These are phyloP conservation scores for Lemur catta DNA, from an alignment of 2,797 vertebrate genomes.

Conservation along the genomic window DNA sequence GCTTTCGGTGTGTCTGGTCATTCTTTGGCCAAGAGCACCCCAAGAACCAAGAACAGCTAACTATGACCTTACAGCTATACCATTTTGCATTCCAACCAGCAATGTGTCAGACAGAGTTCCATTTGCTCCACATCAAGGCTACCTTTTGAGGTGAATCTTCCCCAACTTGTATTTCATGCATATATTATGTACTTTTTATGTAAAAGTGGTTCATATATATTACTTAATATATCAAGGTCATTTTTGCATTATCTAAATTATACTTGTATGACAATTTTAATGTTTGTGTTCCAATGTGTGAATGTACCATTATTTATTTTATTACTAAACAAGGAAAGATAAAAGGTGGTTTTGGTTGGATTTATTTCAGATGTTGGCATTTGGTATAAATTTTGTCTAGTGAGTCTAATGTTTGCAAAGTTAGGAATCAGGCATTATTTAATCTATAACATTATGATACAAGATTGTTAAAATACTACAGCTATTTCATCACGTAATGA, in stretches of 20 bases:
- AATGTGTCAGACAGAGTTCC: not conserved
- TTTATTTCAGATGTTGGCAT: not conserved
- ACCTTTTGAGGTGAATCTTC: not conserved
- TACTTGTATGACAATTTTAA: not conserved
- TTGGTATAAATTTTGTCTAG: not conserved
- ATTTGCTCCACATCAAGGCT: not conserved
- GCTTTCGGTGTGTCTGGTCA: no score
- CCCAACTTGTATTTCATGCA: not conserved
- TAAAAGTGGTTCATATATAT: not conserved
- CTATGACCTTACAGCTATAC: no score
- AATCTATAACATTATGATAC: not conserved
- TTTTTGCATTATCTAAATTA: not conserved
- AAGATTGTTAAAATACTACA: not conserved
- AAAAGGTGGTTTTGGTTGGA: not conserved
- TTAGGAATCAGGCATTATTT: not conserved
- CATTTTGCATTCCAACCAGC: not conserved
- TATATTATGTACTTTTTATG: not conserved
- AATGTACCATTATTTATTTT: not conserved
- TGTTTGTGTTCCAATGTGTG: not conserved
- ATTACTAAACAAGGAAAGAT: not conserved
- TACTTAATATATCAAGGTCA: not conserved
- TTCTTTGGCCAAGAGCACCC: no score
- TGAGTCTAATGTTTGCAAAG: not conserved
- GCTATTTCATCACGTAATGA: not conserved
- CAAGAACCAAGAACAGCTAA: no score